Percentiles rank a stretch among this genome's conserved stretches.
phyloP scores from a whole-genome alignment of 2,113 vertebrate species.

The Cephalopholis sonnerati region DNA sequence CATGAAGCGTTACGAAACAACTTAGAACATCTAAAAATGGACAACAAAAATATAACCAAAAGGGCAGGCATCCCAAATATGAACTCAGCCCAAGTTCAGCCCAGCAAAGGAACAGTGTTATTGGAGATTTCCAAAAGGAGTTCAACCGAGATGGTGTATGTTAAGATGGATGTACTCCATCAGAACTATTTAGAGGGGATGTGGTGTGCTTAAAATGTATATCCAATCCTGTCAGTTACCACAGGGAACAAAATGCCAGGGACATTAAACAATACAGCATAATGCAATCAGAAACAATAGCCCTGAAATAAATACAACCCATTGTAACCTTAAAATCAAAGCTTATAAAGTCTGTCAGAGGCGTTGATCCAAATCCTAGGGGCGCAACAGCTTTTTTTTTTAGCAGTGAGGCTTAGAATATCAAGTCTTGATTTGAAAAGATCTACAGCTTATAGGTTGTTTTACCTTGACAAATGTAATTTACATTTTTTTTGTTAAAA shows the following conservation, averaged over 20 bases:
- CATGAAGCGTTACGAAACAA: conserved; percentile 70
- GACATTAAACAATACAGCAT: neutral
- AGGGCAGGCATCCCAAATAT: conserved; percentile 54
- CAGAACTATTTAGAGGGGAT: conserved; percentile 8
- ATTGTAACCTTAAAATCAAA: neutral
- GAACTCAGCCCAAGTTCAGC: conserved; percentile 46
- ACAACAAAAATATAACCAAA: conserved; percentile 68
- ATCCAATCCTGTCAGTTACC: conserved; percentile 21
- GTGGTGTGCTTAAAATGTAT: conserved; percentile 39
- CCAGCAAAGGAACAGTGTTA: conserved; percentile 47
- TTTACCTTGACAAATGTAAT: no score
- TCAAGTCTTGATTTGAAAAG: no score
- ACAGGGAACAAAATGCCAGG: conserved; percentile 23
- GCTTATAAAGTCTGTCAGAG: neutral
- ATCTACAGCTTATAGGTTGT: no score
- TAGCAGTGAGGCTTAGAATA: no score
- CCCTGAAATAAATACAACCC: conserved; percentile 7
- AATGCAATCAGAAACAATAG: neutral
- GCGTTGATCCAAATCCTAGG: neutral
- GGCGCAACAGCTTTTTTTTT: no score
- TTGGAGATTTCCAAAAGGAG: conserved; percentile 61
- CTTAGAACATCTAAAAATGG: conserved; percentile 75
- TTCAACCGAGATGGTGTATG: conserved; percentile 49
- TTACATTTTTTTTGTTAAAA: no score
- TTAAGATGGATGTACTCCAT: conserved; percentile 55